These are phyloP conservation scores for Caenorhabditis afra DNA, from an alignment of 2,888 invertebrate genomes.

Conservation along the genomic window DNA sequence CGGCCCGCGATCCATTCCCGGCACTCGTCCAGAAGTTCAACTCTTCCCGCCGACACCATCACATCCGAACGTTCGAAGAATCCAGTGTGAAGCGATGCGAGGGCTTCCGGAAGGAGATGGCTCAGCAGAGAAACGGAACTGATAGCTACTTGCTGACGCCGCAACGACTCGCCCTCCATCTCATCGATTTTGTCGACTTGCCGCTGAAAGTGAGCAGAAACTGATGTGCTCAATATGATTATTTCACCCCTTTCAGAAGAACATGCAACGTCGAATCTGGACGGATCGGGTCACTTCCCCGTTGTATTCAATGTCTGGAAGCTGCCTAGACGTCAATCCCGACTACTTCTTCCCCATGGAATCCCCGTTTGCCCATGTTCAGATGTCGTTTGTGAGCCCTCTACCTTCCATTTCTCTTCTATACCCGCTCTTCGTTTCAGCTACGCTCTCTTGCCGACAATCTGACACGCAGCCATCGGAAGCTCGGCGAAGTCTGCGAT, in stretches of 20 bases:
- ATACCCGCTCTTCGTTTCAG: conserved; percentile 30
- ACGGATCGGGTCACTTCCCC: conserved; percentile 42
- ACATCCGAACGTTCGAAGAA: conserved; percentile 34
- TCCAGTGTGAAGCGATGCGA: conserved; percentile 25
- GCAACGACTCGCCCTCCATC: conserved; percentile 40
- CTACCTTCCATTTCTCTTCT: no score
- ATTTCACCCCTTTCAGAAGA: conserved; percentile 31
- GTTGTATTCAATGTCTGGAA: conserved; percentile 32
- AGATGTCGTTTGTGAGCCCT: conserved; percentile 48
- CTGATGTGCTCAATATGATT: background rate
- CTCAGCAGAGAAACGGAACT: conserved; percentile 40
- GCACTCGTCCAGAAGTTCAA: conserved; percentile 42
- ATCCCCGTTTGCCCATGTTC: conserved; percentile 34
- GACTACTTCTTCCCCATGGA: conserved; percentile 49
- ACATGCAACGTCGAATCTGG: conserved; percentile 38
- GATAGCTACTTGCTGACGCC: conserved; percentile 54
- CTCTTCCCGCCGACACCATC: conserved; percentile 19
- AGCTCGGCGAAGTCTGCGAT: conserved; percentile 34
- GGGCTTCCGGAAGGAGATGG: conserved; percentile 42
- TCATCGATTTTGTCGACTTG: conserved; percentile 56
- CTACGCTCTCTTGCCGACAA: conserved; percentile 43
- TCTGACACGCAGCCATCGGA: conserved; percentile 32
- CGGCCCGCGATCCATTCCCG: conserved; percentile 32
- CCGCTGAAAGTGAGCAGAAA: conserved; percentile 27
- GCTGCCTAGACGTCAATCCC: conserved; percentile 38